Conservation (phyloP, 2,113 vertebrate species). For the Mus spicilegus region DNA sequence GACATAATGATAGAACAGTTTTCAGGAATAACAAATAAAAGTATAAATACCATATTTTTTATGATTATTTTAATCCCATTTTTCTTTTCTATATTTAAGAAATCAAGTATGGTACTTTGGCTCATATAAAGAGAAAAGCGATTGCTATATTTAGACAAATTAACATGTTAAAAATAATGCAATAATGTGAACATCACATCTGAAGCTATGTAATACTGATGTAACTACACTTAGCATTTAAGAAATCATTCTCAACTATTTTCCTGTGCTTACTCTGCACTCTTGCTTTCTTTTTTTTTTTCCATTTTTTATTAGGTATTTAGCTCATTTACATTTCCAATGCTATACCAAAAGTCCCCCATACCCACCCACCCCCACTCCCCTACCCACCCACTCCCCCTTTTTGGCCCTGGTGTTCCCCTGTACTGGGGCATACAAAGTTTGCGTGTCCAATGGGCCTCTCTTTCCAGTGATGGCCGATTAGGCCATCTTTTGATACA, state of each 20-base stretch:
- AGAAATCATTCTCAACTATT: neutral
- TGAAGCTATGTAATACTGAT: neutral
- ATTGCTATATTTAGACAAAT: neutral
- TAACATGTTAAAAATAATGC: neutral
- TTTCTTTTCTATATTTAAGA: neutral
- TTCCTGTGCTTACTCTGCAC: neutral
- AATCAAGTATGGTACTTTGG: neutral
- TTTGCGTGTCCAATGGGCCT: too few species aligned
- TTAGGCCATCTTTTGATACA: too few species aligned
- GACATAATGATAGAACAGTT: neutral
- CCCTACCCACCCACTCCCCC: too few species aligned
- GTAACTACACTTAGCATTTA: neutral
- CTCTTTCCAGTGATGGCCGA: too few species aligned
- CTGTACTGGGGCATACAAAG: too few species aligned
- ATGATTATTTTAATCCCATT: neutral
- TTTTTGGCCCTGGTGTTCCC: too few species aligned
- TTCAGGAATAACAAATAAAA: slow-evolving; percentile 27
- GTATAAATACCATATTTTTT: neutral
- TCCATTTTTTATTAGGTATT: too few species aligned
- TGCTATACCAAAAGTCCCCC: too few species aligned
- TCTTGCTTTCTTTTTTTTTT: neutral
- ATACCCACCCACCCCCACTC: too few species aligned
- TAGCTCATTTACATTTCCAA: too few species aligned
- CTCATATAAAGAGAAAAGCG: neutral
- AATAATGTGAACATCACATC: neutral